Conservation (phyloP, 2,888 invertebrate genomes). For the Blastobasis lacticolella region DNA sequence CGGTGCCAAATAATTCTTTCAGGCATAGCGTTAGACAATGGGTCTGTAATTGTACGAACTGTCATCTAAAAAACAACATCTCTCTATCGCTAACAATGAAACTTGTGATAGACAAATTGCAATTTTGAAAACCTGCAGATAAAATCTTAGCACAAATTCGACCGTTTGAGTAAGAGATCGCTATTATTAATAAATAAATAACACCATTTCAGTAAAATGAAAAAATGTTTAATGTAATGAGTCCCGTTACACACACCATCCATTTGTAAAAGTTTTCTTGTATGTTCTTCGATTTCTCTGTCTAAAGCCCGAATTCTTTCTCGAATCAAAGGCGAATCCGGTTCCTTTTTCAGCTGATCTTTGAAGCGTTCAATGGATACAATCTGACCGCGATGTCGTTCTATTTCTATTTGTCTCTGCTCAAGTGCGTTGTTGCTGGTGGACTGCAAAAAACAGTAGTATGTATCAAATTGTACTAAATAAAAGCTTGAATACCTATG, state of each 20-base stretch:
- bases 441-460: neutral
- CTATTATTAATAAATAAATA: no score
- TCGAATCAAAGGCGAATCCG: neutral
- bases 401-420: neutral
- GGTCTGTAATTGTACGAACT: no score
- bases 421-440: neutral
- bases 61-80: no score
- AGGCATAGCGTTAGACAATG: no score
- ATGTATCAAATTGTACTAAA: neutral
- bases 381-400: neutral
- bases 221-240: no score
- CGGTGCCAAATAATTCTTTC: no score
- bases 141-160: no score
- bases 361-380: neutral
- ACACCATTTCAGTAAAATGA: no score
- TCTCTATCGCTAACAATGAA: no score
- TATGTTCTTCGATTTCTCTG: neutral
- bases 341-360: neutral
- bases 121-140: no score
- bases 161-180: no score
- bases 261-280: neutral
- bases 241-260: neutral
- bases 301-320: neutral
- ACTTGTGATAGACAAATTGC: no score
- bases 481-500: neutral